Percentiles rank a stretch among this genome's conserved stretches.
These are phyloP conservation scores for Brachyptera risi DNA, from an alignment of 2,888 invertebrate species.

Conservation along the genomic window DNA sequence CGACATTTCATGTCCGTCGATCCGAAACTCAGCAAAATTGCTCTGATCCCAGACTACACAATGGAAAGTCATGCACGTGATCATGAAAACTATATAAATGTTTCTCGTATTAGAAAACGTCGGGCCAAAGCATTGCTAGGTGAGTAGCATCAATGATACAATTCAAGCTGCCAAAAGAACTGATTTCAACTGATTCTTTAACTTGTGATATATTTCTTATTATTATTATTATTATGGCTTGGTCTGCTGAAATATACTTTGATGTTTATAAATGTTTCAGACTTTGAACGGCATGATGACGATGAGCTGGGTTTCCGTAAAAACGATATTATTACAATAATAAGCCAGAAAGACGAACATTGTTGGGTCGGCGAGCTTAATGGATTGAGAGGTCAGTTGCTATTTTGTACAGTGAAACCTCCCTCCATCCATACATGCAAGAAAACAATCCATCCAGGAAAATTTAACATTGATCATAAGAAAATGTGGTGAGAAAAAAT, in stretches of 20 bases:
- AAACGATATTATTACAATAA: conserved; percentile 96
- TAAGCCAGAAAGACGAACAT: conserved; percentile 96
- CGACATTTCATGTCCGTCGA: conserved; percentile 93
- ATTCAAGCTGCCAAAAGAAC: too few relatives aligned
- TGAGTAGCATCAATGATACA: too few relatives aligned
- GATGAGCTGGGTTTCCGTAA: conserved; percentile 97
- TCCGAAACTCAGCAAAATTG: conserved; percentile 76
- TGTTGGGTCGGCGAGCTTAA: conserved; percentile 98
- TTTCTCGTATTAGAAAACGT: conserved; percentile 78
- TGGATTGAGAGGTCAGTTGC: conserved; percentile 66
- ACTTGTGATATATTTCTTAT: too few relatives aligned
- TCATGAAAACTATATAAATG: conserved; percentile 92
- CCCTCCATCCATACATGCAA: too few relatives aligned
- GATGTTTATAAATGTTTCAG: conserved; percentile 45
- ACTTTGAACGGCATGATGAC: conserved; percentile 96
- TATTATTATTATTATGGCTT: too few relatives aligned
- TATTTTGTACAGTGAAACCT: too few relatives aligned
- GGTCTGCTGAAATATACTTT: too few relatives aligned
- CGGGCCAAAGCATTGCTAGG: conserved; percentile 90
- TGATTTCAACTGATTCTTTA: too few relatives aligned
- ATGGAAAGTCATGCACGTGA: conserved; percentile 94
- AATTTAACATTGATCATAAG: too few relatives aligned
- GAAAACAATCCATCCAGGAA: too few relatives aligned
- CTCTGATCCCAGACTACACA: conserved; percentile 87
- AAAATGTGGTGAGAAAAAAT: too few relatives aligned